phyloP scores from a whole-genome alignment of 2,113 vertebrate species.

The Cephalopterus ornatus region DNA sequence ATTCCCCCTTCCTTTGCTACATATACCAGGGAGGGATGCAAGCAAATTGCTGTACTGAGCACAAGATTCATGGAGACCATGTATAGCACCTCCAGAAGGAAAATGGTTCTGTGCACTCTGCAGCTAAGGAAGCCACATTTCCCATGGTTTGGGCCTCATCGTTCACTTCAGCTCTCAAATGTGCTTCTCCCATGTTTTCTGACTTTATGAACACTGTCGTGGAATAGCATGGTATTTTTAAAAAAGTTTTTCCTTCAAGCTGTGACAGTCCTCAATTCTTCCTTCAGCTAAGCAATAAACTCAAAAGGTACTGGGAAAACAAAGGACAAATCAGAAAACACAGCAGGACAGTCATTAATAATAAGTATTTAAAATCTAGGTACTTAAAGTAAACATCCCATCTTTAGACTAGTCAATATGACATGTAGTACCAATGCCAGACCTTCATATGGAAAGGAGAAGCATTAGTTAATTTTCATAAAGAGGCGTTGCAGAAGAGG shows the following conservation, averaged over 20 bases:
- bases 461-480: background rate
- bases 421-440: background rate
- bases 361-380: background rate
- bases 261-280: background rate
- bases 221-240: background rate
- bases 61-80: background rate
- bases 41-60: background rate
- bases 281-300: background rate
- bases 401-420: background rate
- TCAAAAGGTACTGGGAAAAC: background rate
- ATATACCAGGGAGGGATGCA: background rate
- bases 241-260: background rate
- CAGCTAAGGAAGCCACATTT: background rate
- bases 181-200: background rate
- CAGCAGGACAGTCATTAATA: background rate
- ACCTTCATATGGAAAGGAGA: background rate
- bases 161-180: background rate
- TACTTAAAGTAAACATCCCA: background rate
- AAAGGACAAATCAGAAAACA: background rate
- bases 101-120: background rate
- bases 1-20: background rate
- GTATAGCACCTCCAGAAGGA: accelerated
- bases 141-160: background rate
- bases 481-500: background rate
- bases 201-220: background rate